Base-by-base conservation (phyloP, 1,140 invertebrate species). In the Conopomorpha cramerella region DNA sequence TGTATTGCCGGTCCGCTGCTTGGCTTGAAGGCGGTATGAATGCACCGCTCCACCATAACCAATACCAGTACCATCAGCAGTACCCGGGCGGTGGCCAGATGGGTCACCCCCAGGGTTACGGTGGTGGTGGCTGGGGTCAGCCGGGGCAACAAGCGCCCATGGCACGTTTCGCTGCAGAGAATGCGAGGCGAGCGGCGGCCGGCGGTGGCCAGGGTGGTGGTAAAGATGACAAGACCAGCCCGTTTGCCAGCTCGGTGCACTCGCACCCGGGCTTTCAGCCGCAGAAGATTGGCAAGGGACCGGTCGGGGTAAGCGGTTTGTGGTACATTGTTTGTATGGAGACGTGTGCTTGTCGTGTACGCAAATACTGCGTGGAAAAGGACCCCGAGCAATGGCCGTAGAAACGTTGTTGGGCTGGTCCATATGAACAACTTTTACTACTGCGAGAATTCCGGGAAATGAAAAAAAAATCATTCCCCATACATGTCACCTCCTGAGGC, bases 201-300 rank as follows among this genome's bases (percentile, higher is more conserved):
- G 60, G 71, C 37, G 58, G 66, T 10, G 63, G 61, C 19, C 63
- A 58, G n/a, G 61, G 64, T 17, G 77, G 79, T 42, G 72, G 77
- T 2, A 83, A 81, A 45, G 81, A 83, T 52, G 82, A 83, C 49
- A 81, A 85, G 61, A 82, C 82, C 42, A 92, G 85, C 65, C 94
- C 95, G 23, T 98, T 98, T 72, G 81, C 93, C 23, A 85, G 88
- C 48, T 91, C 91, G 32, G 82, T 88, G 37, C 93, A 94, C 84
- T 92, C 93, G 13, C 93, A 97, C 80, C 92, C 94, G 25, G 87
- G 88, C 42, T 98, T 97, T 73, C 89, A 90, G 46, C 95, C 95
- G 12, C 93, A 96, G 55, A 96, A 96, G 82, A 86, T 93, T 50
- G 92, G 91, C 19, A 93, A 93, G 73, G 87, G 86, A 42, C 78